Evolutionary conservation across 2,888 invertebrate species (phyloP), one percentile per base, ranked within the genome.

Genomic region (Gryllus longicercus): DNA sequence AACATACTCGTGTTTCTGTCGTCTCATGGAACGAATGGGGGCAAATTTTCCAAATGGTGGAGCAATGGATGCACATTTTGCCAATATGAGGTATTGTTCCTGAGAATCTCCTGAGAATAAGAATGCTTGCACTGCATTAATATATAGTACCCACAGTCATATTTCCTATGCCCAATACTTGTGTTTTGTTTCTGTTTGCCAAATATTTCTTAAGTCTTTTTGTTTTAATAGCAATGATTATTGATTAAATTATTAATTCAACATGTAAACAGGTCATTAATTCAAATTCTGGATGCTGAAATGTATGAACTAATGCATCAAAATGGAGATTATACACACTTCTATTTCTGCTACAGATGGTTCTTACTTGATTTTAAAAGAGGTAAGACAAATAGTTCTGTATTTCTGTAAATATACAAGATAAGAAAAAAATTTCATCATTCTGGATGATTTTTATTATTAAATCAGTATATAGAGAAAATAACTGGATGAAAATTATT

Each of bases 261-360:
- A 21, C 21, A 21, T 21, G 83, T 78, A 80, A 83, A 12, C 85
- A 92, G 92, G 82, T 94, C 94, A 0, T 88, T 94, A 38, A 94
- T 94, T 79, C 94, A 97, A 89, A 96, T 98, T 83, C 87, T 97
- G 84, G 98, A 98, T 87, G 93, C 95, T 50, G 97, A 98, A 88
- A 90, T 98, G 89, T 97, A 96, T 88, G 96, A 97, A 85, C 89
- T 96, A 86, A 97, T 98, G 95, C 96, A 96, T 85, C 94, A 95
- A 79, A 95, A 96, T 87, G 96, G 96, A 0, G 98, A 98, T 87
- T 97, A 96, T 88, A 97, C 97, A 5, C 97, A 98, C 87, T 96
- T 98, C 88, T 98, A 97, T 88, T 98, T 98, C 88, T 97, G 97
- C 87, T 98, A 98, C 87, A 94, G 98, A 76, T 98, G 98, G 98